Evolutionary conservation across 2,888 invertebrate genomes (phyloP), one percentile per base, ranked within the genome.

Genomic region (Lepidochrysops patricia): DNA sequence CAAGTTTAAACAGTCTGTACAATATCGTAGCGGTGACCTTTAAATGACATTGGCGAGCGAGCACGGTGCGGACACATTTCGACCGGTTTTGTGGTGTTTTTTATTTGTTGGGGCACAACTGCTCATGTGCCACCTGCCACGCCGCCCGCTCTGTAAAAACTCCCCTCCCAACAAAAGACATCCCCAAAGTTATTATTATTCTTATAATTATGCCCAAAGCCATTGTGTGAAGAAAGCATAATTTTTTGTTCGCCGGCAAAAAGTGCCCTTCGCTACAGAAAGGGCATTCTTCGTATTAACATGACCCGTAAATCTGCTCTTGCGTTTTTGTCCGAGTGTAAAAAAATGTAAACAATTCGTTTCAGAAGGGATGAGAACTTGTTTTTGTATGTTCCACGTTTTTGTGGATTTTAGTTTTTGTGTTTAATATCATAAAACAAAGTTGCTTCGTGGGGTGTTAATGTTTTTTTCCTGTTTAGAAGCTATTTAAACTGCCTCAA

Each of bases 301-400:
- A 70, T 70, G 71, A 73, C 63, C 71, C 71, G 69, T 72, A 72
- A 69, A 61, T 64, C 52, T 74, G 73, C 74, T 76, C 69, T 71
- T 72, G 71, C 71, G 74, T 76, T 70, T 74, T 80, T 72, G 68
- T 63, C 43, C 59, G 50, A 15, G 19, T 25, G 60, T 63, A 73
- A 86, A 84, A 84, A 88, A 89, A 84, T 79, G 86, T 87, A 86
- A 87, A 88, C 86, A 88, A 80, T 81, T 75, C 74, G 62, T 68
- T 72, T 68, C 64, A 68, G 66, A 64, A 64, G 70, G 72, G 70
- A 70, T 62, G 61, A 65, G 64, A 68, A 68, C 66, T 63, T 68
- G 64, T 63, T 66, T 68, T 52, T 34, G 52, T 49, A 29, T 29
- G 56, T 13, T 19, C 25, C 13, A 26, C 7, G 29, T 26, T 35